Evolutionary conservation across 2,797 vertebrate genomes (phyloP).

Genomic region (Taenioides sp.): DNA sequence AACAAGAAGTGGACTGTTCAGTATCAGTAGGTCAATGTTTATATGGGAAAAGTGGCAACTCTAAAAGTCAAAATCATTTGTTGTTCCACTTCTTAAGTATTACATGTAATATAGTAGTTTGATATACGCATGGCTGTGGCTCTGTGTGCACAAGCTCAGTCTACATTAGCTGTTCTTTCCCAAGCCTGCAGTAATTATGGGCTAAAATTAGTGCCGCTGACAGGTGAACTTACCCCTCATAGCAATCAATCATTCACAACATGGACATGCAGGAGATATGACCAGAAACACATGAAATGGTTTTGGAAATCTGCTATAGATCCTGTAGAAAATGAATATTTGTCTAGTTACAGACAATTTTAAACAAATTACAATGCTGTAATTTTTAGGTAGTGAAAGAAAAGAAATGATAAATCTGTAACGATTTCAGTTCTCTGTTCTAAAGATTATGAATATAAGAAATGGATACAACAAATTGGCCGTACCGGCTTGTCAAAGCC

Average conservation of each 20-base stretch:
- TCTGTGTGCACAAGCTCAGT: conserved; percentile 38
- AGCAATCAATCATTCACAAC: conserved; percentile 46
- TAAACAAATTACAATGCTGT: neutral
- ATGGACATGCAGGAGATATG: conserved; percentile 32
- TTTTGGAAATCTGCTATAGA: conserved; percentile 30
- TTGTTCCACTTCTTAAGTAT: conserved; percentile 27
- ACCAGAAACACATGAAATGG: conserved; percentile 31
- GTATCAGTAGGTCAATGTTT: neutral
- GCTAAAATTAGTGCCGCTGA: conserved; percentile 70
- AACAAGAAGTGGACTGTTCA: neutral
- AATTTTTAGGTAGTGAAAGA: neutral
- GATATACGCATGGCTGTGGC: conserved; percentile 18
- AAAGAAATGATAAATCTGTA: neutral
- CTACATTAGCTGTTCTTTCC: conserved; percentile 76
- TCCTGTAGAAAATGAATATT: neutral
- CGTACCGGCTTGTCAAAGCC: too few relatives aligned
- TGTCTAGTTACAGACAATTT: neutral
- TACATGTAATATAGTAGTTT: conserved; percentile 38
- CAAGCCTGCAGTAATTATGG: conserved; percentile 71
- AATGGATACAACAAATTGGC: neutral
- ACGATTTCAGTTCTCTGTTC: too few relatives aligned
- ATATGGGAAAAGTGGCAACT: conserved; percentile 11
- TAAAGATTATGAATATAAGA: neutral
- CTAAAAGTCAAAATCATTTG: neutral
- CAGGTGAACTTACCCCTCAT: conserved; percentile 41